Conservation (phyloP, 92 coral and sea anemone genomes). For the Epizoanthus rinbou region DNA sequence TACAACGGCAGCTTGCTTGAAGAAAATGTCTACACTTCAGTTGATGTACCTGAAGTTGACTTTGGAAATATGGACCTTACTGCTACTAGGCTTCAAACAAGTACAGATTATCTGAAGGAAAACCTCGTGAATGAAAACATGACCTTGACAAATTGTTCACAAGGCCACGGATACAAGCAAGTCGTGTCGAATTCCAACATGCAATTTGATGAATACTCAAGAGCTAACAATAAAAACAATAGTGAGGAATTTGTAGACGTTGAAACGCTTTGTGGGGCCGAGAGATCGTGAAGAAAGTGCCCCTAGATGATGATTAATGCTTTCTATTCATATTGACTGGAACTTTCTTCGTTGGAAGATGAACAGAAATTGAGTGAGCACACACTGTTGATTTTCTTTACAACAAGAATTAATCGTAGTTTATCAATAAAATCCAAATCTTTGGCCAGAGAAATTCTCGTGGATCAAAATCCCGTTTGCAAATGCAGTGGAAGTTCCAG, state of each 20-base stretch:
- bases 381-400: too few species aligned
- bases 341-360: too few species aligned
- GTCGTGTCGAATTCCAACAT: conserved; percentile 1
- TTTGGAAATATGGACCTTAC: neutral
- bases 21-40: neutral
- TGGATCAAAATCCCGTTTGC: too few species aligned
- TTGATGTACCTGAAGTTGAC: neutral
- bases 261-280: conserved; percentile 11
- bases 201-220: neutral
- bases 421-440: too few species aligned
- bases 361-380: too few species aligned
- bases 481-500: too few species aligned
- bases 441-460: too few species aligned
- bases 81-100: neutral
- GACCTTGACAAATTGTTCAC: neutral
- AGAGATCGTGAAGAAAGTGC: neutral
- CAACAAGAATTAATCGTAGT: too few species aligned
- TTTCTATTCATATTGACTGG: too few species aligned
- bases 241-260: conserved; percentile 27
- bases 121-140: neutral
- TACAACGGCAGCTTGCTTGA: neutral
- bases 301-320: too few species aligned
- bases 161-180: neutral
- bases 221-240: neutral
- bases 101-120: neutral